A percentile compares a stretch with the other conserved stretches of the same genome.
phyloP scores from a whole-genome alignment of 2,888 invertebrate genomes.

The Tortricodes alternella region DNA sequence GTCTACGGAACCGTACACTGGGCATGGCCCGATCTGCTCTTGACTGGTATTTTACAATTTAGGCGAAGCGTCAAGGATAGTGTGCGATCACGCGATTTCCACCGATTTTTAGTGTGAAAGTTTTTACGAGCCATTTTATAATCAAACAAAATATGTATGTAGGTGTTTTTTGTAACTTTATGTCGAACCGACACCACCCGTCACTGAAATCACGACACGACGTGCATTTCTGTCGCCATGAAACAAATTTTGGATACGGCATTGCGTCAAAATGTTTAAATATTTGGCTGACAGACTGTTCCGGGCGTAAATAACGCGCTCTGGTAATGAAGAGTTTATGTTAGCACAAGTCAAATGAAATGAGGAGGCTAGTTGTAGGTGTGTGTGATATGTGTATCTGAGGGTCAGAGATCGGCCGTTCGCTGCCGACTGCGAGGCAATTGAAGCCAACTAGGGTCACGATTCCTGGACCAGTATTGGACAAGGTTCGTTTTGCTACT shows the following conservation, averaged over 20 bases:
- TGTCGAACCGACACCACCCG: slow-evolving; percentile 1
- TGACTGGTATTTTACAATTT: neutral
- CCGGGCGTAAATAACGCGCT: neutral
- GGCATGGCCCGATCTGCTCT: too few relatives aligned
- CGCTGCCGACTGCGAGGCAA: slow-evolving; percentile 61
- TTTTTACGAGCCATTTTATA: slow-evolving; percentile 37
- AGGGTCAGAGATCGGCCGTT: slow-evolving; percentile 77
- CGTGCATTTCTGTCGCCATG: slow-evolving; percentile 5
- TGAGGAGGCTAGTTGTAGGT: slow-evolving; percentile 49
- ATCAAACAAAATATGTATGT: neutral
- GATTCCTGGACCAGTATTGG: slow-evolving; percentile 58
- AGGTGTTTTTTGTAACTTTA: slow-evolving; percentile 13
- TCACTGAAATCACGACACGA: slow-evolving; percentile 2
- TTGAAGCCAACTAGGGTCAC: slow-evolving; percentile 69
- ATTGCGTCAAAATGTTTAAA: neutral
- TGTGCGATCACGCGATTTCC: slow-evolving; percentile 50
- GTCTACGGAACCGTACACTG: too few relatives aligned
- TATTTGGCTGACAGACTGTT: too few relatives aligned
- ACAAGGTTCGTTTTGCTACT: slow-evolving; percentile 59
- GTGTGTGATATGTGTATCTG: slow-evolving; percentile 68
- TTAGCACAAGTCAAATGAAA: slow-evolving; percentile 38
- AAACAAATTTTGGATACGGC: slow-evolving; percentile 4
- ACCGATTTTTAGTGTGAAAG: slow-evolving; percentile 47
- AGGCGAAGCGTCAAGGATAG: slow-evolving; percentile 42
- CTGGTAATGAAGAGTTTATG: slow-evolving; percentile 4